A percentile compares a stretch with the other conserved stretches of the same genome.
Conservation (phyloP, 2,113 vertebrate genomes). For the Upupa epops region DNA sequence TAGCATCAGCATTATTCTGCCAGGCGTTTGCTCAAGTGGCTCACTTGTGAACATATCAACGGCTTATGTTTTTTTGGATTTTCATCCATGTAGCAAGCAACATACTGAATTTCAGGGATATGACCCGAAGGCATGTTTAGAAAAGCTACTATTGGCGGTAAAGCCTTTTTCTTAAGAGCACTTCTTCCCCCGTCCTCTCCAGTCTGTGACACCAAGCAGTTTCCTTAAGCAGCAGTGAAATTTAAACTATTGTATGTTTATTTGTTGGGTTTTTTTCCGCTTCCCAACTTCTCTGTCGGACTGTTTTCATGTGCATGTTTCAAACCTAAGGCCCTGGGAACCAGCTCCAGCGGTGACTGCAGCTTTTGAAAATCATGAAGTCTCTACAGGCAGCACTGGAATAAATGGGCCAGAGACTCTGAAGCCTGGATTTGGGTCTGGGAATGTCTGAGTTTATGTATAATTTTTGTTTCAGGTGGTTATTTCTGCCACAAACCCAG, state of each 20-base stretch:
- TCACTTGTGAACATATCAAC: background rate
- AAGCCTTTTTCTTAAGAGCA: background rate
- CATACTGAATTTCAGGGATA: background rate
- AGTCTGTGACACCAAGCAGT: background rate
- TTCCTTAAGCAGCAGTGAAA: too few species aligned
- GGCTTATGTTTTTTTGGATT: background rate
- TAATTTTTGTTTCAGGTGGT: background rate
- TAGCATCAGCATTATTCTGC: background rate
- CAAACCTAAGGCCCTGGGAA: background rate
- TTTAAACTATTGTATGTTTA: too few species aligned
- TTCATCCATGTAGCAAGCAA: background rate
- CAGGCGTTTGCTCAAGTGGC: background rate
- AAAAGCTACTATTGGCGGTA: background rate
- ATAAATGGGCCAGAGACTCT: background rate
- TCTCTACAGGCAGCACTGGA: background rate
- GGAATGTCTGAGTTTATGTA: background rate
- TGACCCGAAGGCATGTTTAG: background rate
- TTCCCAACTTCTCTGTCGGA: background rate
- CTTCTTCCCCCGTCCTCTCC: accelerated
- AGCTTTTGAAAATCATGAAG: background rate
- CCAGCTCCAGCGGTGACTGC: background rate
- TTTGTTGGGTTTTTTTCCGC: background rate
- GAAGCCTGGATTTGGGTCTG: background rate
- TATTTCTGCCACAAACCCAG: background rate
- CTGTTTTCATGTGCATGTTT: background rate